Evolutionary conservation across 2,113 vertebrate genomes (phyloP).

Genomic region (human): DNA sequence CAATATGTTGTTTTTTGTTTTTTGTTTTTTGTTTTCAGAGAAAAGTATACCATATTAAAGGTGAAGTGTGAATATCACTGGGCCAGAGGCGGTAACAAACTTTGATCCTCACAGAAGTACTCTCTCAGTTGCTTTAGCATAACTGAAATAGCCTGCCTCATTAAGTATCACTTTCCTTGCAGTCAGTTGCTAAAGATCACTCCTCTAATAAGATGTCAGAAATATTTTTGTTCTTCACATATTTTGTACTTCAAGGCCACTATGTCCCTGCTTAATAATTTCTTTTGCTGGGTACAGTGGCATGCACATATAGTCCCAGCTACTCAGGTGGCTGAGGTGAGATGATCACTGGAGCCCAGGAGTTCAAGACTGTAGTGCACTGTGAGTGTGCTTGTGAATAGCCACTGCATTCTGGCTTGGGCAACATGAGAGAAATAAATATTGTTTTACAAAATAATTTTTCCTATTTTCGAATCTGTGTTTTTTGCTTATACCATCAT

Average conservation of each 20-base stretch:
- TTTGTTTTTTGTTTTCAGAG: background rate
- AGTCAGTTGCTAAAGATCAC: background rate
- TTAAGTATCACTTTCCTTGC: background rate
- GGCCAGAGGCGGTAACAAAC: background rate
- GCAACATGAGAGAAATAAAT: background rate
- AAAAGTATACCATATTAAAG: background rate
- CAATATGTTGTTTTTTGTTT: background rate
- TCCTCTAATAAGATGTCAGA: background rate
- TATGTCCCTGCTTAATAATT: background rate
- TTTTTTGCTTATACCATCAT: background rate
- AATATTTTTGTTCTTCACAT: background rate
- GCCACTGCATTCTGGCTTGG: background rate
- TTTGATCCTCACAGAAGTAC: background rate
- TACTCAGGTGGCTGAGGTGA: background rate
- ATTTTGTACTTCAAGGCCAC: background rate
- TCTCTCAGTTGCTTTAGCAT: background rate
- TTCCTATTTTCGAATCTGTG: background rate
- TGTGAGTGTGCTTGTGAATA: background rate
- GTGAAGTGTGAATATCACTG: background rate
- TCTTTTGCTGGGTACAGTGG: background rate
- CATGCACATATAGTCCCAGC: background rate
- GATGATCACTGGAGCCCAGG: background rate
- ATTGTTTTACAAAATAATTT: background rate
- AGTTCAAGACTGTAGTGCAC: background rate
- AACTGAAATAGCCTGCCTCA: background rate